Percentiles rank a stretch among this genome's conserved stretches.
Evolutionary conservation across 2,797 vertebrate species (phyloP).

Genomic region (Pangasius macronema): DNA sequence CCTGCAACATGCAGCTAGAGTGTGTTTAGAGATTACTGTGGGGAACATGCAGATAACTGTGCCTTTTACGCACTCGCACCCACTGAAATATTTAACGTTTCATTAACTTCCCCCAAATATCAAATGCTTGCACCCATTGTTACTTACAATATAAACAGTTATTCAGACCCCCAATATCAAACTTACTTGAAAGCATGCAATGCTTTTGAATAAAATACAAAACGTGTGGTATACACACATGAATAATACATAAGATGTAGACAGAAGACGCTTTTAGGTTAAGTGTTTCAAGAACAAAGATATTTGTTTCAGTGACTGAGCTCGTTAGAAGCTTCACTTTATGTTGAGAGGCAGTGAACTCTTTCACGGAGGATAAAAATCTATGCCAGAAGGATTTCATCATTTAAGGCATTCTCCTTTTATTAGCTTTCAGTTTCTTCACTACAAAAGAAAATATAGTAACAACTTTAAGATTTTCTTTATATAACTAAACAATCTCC

Average conservation of each 20-base stretch:
- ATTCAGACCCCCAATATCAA: constrained; percentile 47
- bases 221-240: constrained; percentile 32
- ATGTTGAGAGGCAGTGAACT: constrained; percentile 24
- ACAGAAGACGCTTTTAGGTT: constrained; percentile 51
- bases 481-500: neutral
- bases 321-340: constrained; percentile 41
- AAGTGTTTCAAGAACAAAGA: constrained; percentile 48
- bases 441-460: neutral
- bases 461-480: neutral
- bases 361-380: constrained; percentile 19
- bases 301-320: constrained; percentile 44
- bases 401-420: constrained; percentile 3
- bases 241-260: constrained; percentile 50
- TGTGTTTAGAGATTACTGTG: constrained; percentile 38
- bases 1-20: neutral
- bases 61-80: constrained; percentile 40
- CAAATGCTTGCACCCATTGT: constrained; percentile 44
- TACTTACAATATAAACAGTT: constrained; percentile 40
- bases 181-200: constrained; percentile 45
- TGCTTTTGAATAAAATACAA: constrained; percentile 29
- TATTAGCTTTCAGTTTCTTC: neutral
- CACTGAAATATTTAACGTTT: constrained; percentile 49
- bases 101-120: constrained; percentile 45
- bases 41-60: constrained; percentile 37
- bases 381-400: constrained; percentile 27